These are phyloP conservation scores for Diadumene lineata DNA, from an alignment of 92 coral and sea anemone genomes.

Conservation along the genomic window DNA sequence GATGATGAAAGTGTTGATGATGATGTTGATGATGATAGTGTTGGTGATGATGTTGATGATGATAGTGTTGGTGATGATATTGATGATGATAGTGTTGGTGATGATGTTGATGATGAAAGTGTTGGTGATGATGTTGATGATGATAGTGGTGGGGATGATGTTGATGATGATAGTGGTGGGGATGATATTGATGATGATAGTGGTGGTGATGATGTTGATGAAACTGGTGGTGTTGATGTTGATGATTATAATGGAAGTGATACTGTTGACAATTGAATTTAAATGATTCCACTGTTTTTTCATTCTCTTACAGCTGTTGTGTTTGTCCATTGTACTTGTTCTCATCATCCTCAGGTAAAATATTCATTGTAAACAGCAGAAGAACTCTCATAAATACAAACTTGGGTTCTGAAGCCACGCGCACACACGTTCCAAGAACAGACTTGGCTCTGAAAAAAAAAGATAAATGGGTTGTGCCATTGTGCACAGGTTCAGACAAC, in stretches of 20 bases:
- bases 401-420: constrained; percentile 62
- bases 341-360: constrained; percentile 91
- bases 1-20: neutral
- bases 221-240: neutral
- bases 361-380: constrained; percentile 81
- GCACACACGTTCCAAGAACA: constrained; percentile 83
- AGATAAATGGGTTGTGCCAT: neutral
- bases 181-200: neutral
- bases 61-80: neutral
- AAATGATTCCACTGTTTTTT: neutral
- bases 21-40: neutral
- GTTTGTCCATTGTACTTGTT: constrained; percentile 63
- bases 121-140: neutral
- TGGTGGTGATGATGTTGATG: neutral
- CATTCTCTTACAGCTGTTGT: constrained; percentile 91
- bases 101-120: neutral
- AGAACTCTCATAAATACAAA: constrained; percentile 80
- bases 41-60: neutral
- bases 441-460: constrained; percentile 61
- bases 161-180: neutral
- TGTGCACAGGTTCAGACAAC: too few relatives aligned
- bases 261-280: neutral
- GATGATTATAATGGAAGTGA: neutral
- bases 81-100: neutral
- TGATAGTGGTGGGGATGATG: neutral